Conservation (phyloP, 2,888 invertebrate species). For the Cheilosia vernalis region DNA sequence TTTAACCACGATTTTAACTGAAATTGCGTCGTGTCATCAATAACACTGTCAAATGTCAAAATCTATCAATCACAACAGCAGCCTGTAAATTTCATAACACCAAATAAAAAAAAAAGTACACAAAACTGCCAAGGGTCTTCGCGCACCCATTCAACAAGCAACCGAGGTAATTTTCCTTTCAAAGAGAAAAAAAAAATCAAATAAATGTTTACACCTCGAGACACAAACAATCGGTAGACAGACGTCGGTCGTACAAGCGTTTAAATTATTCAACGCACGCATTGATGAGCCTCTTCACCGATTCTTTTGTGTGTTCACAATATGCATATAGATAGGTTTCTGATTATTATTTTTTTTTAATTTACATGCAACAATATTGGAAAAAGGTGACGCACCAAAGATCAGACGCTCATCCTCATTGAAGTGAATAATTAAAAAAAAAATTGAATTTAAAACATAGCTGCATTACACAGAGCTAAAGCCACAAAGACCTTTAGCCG, state of each 20-base stretch:
- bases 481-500: slow-evolving; percentile 20
- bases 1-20: slow-evolving; percentile 16
- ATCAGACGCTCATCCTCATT: slow-evolving; percentile 38
- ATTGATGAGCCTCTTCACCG: slow-evolving; percentile 40
- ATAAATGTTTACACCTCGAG: slow-evolving; percentile 69
- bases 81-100: slow-evolving; percentile 33
- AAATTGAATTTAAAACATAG: neutral
- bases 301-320: slow-evolving; percentile 35
- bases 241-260: slow-evolving; percentile 4
- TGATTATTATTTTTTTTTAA: slow-evolving; percentile 27
- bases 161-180: slow-evolving; percentile 40
- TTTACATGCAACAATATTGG: slow-evolving; percentile 55
- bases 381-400: slow-evolving; percentile 55
- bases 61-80: slow-evolving; percentile 62
- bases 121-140: slow-evolving; percentile 36
- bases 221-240: slow-evolving; percentile 33
- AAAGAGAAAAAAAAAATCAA: slow-evolving; percentile 23
- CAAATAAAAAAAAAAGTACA: slow-evolving; percentile 2
- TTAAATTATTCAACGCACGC: slow-evolving; percentile 68
- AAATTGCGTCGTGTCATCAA: slow-evolving; percentile 51
- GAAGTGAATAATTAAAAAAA: slow-evolving; percentile 57
- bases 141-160: slow-evolving; percentile 43
- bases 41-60: slow-evolving; percentile 51
- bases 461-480: slow-evolving; percentile 5
- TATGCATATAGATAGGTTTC: neutral